A percentile compares a stretch with the other conserved stretches of the same genome.
Conservation (phyloP, 1,140 invertebrate genomes). For the Ditylenchus dipsaci region DNA sequence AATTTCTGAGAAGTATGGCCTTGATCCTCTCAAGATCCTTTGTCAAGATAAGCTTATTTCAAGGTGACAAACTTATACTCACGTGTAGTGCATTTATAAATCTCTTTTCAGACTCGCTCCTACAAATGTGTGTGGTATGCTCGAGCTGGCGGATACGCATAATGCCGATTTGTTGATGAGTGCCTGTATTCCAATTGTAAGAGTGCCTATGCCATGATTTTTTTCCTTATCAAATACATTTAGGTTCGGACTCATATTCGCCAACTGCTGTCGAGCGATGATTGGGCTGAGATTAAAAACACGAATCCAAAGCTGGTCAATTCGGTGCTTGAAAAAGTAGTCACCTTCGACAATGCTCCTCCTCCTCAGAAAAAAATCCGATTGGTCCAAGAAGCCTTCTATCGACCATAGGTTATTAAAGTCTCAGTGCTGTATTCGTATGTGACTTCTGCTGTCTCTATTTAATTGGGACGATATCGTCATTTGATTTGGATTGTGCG, state of each 20-base stretch:
- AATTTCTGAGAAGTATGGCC: constrained; percentile 53
- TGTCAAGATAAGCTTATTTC: constrained; percentile 53
- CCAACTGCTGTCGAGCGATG: constrained; percentile 27
- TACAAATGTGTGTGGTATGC: constrained; percentile 44
- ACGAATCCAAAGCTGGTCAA: constrained; percentile 37
- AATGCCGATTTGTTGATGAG: constrained; percentile 46
- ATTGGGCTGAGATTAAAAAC: constrained; percentile 38
- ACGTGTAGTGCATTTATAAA: not conserved
- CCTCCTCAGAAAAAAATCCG: constrained; percentile 34
- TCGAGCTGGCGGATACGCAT: constrained; percentile 48
- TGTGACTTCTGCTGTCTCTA: not conserved
- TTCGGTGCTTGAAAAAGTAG: constrained; percentile 37
- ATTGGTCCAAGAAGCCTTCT: constrained; percentile 27
- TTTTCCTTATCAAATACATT: not conserved
- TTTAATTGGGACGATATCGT: too few species aligned
- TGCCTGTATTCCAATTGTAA: constrained; percentile 47
- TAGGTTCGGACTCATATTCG: constrained; percentile 35
- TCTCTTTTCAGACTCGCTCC: constrained; percentile 34
- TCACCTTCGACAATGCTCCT: constrained; percentile 22
- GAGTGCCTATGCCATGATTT: not conserved
- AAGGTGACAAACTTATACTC: constrained; percentile 28
- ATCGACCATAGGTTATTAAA: constrained; percentile 4
- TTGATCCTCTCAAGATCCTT: constrained; percentile 49
- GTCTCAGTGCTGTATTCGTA: not conserved
- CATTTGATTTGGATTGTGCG: too few species aligned